Conservation (phyloP, 2,888 invertebrate species). For the Chironomus tentans region DNA sequence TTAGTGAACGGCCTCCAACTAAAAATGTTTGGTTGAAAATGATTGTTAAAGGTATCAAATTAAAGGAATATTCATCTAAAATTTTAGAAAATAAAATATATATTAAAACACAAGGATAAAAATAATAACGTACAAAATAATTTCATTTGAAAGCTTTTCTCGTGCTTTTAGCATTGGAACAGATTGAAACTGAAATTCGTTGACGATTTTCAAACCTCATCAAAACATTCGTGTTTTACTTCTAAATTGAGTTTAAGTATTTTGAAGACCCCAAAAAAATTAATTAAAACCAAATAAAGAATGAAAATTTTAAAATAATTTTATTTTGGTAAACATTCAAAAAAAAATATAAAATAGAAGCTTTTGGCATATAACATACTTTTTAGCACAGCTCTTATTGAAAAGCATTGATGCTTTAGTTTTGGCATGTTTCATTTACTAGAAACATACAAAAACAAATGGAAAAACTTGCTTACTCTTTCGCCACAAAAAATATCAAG, state of each 20-base stretch:
- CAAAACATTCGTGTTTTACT: background rate
- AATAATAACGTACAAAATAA: background rate
- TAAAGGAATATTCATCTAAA: too few species aligned
- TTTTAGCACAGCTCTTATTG: conserved; percentile 1
- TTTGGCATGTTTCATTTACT: too few species aligned
- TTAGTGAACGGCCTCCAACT: too few species aligned
- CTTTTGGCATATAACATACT: background rate
- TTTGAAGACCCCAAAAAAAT: background rate
- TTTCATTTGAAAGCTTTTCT: background rate
- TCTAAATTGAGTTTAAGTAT: background rate
- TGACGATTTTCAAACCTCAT: too few species aligned
- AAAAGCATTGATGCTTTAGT: background rate
- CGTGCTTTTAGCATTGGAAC: background rate
- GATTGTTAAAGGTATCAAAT: too few species aligned
- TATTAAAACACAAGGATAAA: background rate
- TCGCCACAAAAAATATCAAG: background rate
- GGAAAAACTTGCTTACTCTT: conserved; percentile 13
- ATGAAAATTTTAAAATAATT: background rate
- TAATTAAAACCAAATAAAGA: background rate
- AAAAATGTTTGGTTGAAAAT: too few species aligned
- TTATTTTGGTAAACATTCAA: background rate
- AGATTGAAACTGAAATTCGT: background rate
- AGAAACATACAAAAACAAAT: background rate
- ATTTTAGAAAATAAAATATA: too few species aligned
- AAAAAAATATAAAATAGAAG: background rate